A percentile compares a stretch with the other conserved stretches of the same genome.
phyloP scores from a whole-genome alignment of 2,888 invertebrate genomes.

The Serrognathus titanus region DNA sequence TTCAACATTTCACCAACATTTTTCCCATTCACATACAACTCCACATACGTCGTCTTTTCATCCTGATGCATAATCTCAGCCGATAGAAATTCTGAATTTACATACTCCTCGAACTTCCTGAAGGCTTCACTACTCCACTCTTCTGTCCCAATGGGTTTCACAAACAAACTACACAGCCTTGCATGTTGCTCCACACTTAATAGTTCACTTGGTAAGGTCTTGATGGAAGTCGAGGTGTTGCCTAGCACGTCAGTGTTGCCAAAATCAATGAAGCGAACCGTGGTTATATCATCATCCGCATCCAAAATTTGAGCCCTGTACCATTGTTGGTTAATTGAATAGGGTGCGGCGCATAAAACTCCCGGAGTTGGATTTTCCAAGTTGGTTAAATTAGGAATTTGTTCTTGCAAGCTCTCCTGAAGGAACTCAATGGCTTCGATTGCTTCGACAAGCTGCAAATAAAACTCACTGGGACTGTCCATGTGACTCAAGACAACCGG shows the following conservation, averaged over 20 bases:
- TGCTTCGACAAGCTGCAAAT: conserved; percentile 64
- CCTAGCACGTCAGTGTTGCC: conserved; percentile 75
- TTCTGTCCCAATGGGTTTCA: conserved; percentile 64
- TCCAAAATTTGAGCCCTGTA: conserved; percentile 88
- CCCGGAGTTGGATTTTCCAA: conserved; percentile 59
- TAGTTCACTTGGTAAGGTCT: conserved; percentile 59
- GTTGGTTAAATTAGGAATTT: conserved; percentile 50
- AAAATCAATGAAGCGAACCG: conserved; percentile 73
- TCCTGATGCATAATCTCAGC: conserved; percentile 45
- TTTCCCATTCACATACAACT: conserved; percentile 59
- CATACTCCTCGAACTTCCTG: conserved; percentile 53
- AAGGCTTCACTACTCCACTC: conserved; percentile 57
- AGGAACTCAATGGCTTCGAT: conserved; percentile 56
- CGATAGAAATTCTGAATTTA: conserved; percentile 21
- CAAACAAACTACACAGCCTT: conserved; percentile 64
- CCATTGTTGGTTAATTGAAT: conserved; percentile 82
- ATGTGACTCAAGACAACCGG: conserved; percentile 66
- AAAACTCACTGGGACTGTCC: conserved; percentile 75
- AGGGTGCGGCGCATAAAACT: conserved; percentile 71
- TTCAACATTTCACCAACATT: conserved; percentile 62
- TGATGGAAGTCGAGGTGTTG: conserved; percentile 59
- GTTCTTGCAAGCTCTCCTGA: conserved; percentile 63
- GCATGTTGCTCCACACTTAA: conserved; percentile 57
- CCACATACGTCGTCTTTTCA: conserved; percentile 63
- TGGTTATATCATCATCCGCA: conserved; percentile 70